Conservation (phyloP, 1,140 invertebrate genomes). For the Sinonovacula constricta region DNA sequence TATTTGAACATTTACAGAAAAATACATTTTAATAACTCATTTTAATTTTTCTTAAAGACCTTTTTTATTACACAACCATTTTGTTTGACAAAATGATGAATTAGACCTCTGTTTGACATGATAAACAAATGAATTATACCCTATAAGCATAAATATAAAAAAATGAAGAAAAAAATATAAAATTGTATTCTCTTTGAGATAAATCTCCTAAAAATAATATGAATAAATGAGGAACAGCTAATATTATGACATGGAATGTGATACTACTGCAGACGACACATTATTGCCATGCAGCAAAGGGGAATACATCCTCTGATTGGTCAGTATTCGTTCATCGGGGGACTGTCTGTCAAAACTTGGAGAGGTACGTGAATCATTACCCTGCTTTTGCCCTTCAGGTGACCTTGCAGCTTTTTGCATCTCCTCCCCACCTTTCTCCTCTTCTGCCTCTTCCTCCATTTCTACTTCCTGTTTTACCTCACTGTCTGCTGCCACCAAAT, state of each 20-base stretch:
- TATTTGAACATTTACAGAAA: too few relatives aligned
- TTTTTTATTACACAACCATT: too few relatives aligned
- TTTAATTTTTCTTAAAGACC: too few relatives aligned
- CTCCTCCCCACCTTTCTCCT: background rate
- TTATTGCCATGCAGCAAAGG: conserved; percentile 19
- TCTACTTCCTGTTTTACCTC: background rate
- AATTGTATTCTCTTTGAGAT: too few relatives aligned
- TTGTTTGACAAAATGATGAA: too few relatives aligned
- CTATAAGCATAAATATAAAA: too few relatives aligned
- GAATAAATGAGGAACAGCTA: too few relatives aligned
- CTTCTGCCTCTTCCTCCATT: background rate
- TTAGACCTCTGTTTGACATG: too few relatives aligned
- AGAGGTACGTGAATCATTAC: conserved; percentile 7
- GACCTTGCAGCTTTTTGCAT: background rate
- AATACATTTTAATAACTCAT: too few relatives aligned
- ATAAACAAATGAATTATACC: too few relatives aligned
- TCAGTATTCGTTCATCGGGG: background rate
- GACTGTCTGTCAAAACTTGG: background rate
- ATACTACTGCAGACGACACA: conserved; percentile 21
- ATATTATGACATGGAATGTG: conserved; percentile 51
- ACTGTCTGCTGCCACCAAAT: conserved; percentile 3
- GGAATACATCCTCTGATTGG: conserved; percentile 23
- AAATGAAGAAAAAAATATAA: too few relatives aligned
- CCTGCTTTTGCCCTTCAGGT: background rate
- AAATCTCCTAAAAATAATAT: too few relatives aligned